phyloP scores from a whole-genome alignment of 2,797 vertebrate species.

The Hipposideros larvatus region DNA sequence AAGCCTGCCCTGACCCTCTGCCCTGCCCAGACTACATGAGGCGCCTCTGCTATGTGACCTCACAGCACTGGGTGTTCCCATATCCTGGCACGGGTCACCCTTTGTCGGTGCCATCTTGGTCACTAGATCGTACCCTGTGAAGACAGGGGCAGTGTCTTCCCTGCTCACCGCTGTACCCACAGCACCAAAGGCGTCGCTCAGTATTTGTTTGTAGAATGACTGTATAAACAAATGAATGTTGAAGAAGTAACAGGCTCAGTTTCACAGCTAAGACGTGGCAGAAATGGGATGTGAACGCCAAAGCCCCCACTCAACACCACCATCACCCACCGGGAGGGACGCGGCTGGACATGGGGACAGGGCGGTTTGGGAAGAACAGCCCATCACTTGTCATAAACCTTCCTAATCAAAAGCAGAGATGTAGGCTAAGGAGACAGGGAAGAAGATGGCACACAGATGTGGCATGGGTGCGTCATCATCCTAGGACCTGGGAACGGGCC shows the following conservation, averaged over 20 bases:
- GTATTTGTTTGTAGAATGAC: neutral
- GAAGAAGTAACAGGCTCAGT: neutral
- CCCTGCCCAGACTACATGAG: neutral
- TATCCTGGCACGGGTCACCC: neutral
- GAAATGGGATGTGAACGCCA: neutral
- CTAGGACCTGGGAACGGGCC: neutral
- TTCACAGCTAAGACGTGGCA: neutral
- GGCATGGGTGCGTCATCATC: no score
- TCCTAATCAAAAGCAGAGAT: neutral
- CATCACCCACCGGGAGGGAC: neutral
- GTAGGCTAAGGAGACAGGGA: neutral
- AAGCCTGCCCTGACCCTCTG: neutral
- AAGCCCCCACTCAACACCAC: neutral
- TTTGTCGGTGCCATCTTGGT: neutral
- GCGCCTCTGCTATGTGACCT: neutral
- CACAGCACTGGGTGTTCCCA: rapidly evolving
- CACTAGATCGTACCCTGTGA: neutral
- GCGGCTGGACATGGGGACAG: neutral
- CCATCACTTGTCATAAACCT: neutral
- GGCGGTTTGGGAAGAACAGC: neutral
- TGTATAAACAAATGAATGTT: neutral
- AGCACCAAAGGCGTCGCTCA: neutral
- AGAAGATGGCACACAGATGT: neutral
- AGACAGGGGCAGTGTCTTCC: neutral
- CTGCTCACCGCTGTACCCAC: neutral